A percentile compares a stretch with the other conserved stretches of the same genome.
Evolutionary conservation across 2,797 vertebrate species (phyloP).

Genomic region (Sphenodon punctatus): DNA sequence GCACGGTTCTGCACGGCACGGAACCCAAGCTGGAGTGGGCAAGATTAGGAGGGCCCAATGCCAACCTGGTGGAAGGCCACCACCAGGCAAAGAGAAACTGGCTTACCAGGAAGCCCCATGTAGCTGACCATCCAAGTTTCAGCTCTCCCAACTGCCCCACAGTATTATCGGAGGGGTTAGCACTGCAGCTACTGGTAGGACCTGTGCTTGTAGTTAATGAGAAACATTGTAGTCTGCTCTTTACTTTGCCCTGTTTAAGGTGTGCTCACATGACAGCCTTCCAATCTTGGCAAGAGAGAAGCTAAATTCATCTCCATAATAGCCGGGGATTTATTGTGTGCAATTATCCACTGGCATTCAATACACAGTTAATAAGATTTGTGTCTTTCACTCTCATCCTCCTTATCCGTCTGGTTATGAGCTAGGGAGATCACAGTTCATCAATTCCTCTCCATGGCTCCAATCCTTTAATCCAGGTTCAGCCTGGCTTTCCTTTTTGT

Average conservation of each 20-base stretch:
- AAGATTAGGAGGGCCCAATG: neutral
- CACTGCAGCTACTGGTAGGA: neutral
- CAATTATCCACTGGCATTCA: slow-evolving; percentile 57
- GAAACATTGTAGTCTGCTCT: neutral
- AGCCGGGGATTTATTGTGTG: slow-evolving; percentile 44
- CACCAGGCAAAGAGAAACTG: neutral
- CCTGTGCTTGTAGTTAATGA: too few relatives aligned
- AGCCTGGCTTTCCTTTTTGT: slow-evolving; percentile 47
- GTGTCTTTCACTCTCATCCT: slow-evolving; percentile 61
- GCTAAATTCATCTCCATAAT: neutral
- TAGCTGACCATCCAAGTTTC: neutral
- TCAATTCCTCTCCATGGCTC: slow-evolving; percentile 63
- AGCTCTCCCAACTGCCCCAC: neutral
- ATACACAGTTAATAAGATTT: slow-evolving; percentile 64
- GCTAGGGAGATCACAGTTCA: slow-evolving; percentile 60
- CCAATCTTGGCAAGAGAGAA: neutral
- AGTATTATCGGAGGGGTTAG: neutral
- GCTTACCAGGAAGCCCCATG: neutral
- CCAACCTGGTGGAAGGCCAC: neutral
- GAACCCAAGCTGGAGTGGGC: fast-evolving
- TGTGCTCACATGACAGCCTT: neutral
- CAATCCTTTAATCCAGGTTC: slow-evolving; percentile 76
- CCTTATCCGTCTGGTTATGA: slow-evolving; percentile 53
- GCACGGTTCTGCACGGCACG: neutral
- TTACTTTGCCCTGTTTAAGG: neutral